Evolutionary conservation across 2,888 invertebrate species (phyloP).

Genomic region (Caenorhabditis afra): DNA sequence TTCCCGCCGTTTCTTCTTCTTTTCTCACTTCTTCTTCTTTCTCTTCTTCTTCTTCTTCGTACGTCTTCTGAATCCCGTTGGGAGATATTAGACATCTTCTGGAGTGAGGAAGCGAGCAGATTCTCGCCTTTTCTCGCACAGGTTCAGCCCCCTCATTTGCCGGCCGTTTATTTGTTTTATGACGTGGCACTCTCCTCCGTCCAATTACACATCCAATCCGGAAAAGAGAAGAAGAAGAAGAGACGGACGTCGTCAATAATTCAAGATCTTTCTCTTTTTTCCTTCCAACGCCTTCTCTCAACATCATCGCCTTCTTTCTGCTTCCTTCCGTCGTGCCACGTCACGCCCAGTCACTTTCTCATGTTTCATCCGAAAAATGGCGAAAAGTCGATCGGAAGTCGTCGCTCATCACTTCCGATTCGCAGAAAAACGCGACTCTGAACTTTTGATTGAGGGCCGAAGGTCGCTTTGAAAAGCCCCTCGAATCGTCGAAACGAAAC

Average conservation of each 20-base stretch:
- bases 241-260: conserved; percentile 13
- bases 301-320: not conserved
- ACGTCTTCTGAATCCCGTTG: conserved; percentile 36
- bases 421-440: not conserved
- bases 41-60: conserved; percentile 10
- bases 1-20: conserved; percentile 13
- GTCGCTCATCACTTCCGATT: conserved; percentile 38
- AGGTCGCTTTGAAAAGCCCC: not conserved
- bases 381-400: conserved; percentile 37
- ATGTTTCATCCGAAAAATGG: conserved; percentile 17
- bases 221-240: not conserved
- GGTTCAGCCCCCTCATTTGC: not conserved
- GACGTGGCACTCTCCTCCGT: conserved; percentile 13
- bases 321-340: not conserved
- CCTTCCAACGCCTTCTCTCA: not conserved
- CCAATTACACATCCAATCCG: conserved; percentile 10
- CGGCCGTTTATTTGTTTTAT: conserved; percentile 25
- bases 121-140: not conserved
- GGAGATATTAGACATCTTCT: conserved; percentile 56
- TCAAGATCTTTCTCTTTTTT: conserved; percentile 14
- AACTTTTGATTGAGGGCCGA: conserved; percentile 4
- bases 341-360: conserved; percentile 6
- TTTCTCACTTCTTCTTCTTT: conserved; percentile 17
- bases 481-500: not conserved
- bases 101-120: too few species aligned